phyloP scores from a whole-genome alignment of 2,888 invertebrate genomes.

The Chalcis sispes region DNA sequence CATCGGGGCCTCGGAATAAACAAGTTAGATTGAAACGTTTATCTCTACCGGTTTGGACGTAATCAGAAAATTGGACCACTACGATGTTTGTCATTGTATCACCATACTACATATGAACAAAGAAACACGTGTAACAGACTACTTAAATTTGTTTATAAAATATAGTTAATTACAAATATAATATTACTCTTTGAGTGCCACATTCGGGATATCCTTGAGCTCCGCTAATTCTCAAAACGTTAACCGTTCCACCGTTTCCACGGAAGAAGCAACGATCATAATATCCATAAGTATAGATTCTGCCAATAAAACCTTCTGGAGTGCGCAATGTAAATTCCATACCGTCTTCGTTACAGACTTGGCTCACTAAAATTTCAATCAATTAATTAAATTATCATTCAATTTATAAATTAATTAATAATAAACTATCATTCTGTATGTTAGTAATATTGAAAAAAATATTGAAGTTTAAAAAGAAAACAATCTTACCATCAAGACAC shows the following conservation, averaged over 20 bases:
- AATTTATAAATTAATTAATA: neutral
- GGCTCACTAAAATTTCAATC: constrained; percentile 81
- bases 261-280: constrained; percentile 94
- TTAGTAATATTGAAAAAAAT: no score
- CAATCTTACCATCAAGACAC: constrained; percentile 87
- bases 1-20: constrained; percentile 92
- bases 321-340: constrained; percentile 95
- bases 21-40: constrained; percentile 96
- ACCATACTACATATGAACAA: constrained; percentile 89
- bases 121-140: neutral
- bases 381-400: neutral
- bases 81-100: constrained; percentile 96
- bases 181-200: constrained; percentile 87
- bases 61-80: constrained; percentile 95
- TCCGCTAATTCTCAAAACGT: constrained; percentile 90
- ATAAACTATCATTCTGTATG: neutral
- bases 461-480: neutral
- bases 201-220: constrained; percentile 96
- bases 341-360: constrained; percentile 94
- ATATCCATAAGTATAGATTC: constrained; percentile 94
- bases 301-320: constrained; percentile 91
- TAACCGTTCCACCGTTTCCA: constrained; percentile 90
- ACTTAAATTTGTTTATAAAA: no score
- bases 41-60: constrained; percentile 92
- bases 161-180: neutral